These are phyloP conservation scores for Butastur rufipennis DNA, from an alignment of 2,113 vertebrate genomes.

Conservation along the genomic window DNA sequence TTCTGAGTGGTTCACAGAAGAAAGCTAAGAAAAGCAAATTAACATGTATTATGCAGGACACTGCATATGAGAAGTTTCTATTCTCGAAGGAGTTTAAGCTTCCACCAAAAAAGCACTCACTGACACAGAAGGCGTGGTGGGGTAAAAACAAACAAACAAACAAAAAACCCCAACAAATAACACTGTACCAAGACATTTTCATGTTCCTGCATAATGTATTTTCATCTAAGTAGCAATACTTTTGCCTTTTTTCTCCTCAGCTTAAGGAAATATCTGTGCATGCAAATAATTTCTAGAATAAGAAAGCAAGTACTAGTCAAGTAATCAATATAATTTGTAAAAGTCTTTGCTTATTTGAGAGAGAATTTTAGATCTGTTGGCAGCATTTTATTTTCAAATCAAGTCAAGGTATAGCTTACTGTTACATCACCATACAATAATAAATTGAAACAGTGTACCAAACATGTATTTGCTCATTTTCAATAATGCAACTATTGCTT, in stretches of 20 bases:
- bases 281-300: background rate
- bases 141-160: background rate
- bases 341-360: background rate
- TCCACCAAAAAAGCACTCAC: background rate
- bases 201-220: background rate
- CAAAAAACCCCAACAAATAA: background rate
- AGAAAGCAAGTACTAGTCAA: background rate
- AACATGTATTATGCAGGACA: background rate
- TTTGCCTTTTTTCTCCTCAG: background rate
- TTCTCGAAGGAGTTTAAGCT: background rate
- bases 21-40: background rate
- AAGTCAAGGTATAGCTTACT: background rate
- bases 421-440: background rate
- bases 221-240: background rate
- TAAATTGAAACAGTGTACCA: background rate
- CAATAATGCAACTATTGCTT: background rate
- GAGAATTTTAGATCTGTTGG: background rate
- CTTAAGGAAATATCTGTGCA: background rate
- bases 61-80: background rate
- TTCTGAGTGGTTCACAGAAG: background rate
- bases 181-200: background rate
- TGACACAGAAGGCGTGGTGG: background rate
- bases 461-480: background rate
- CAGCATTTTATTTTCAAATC: background rate
- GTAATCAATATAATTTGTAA: background rate